A percentile compares a stretch with the other conserved stretches of the same genome.
These are phyloP conservation scores for Onychomys arenicola DNA, from an alignment of 2,797 vertebrate genomes.

Conservation along the genomic window DNA sequence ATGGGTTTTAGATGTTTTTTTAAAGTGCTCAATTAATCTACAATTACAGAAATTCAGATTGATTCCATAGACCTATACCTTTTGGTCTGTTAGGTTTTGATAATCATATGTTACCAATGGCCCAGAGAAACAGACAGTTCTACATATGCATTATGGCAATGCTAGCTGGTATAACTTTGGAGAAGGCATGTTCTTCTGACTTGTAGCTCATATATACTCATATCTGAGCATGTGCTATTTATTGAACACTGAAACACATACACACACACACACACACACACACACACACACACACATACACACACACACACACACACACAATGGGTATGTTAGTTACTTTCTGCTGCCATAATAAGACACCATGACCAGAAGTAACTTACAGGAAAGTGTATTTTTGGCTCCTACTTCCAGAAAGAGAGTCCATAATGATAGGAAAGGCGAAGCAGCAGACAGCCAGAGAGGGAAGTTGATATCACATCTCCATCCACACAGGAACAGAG, in stretches of 20 bases:
- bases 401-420: not conserved
- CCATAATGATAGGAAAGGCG: not conserved
- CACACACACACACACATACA: not conserved
- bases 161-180: not conserved
- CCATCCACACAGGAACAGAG: not conserved
- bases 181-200: not conserved
- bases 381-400: not conserved
- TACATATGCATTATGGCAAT: not conserved
- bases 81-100: not conserved
- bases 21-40: conserved; percentile 26
- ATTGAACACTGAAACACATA: not conserved
- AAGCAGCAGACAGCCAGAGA: not conserved
- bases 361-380: not conserved
- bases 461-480: not conserved
- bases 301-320: not conserved
- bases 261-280: not conserved
- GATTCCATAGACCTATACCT: not conserved
- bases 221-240: not conserved
- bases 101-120: not conserved
- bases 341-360: not conserved
- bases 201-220: not conserved
- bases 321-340: not conserved
- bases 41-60: conserved; percentile 52
- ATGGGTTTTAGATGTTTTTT: conserved; percentile 12
- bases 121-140: not conserved